Base-by-base conservation (phyloP, 2,888 invertebrate genomes). In the Caenorhabditis zanzibari region DNA sequence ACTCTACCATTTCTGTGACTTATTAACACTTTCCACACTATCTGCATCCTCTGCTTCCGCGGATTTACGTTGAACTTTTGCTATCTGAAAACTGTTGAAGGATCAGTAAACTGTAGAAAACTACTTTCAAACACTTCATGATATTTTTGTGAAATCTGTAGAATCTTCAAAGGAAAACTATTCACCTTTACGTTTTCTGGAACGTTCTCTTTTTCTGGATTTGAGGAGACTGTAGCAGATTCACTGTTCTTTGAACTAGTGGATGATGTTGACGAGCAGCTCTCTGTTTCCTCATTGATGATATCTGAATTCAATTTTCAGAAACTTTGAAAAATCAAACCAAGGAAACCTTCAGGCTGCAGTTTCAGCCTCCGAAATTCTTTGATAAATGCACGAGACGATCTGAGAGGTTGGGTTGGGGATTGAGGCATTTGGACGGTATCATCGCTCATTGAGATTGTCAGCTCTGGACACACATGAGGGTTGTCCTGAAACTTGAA, bases 11-110 rank as follows among this genome's bases (percentile, higher is more conserved):
- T 52, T 66, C 16, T 35, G 32, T 12, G 66, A 66, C 35, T 66
- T 66, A 4, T 49, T 1, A 12, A 12, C 32, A 14, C 56, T 71
- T 68, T 63, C 52, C 41, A 16, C 22, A 52, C 74, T 74, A 0
- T 49, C 32, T 7, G 74, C 76, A 63, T 82, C 82, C 47, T 82
- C 82, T 26, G 82, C 82, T 77, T 82, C 82, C 68, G 68, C 69
- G 6, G 82, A 82, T 52, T 82, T 82, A 54, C 52, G 54, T 7
- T 24, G 22, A 7, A 47, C 3, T 12, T 16, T 24, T 1, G 54
- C 16, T 0, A 24, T 35, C 73, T 73, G 73, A 35, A 73, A 32
- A 49, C 44, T 71, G 56, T 71, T 58, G 38, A 28, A 49, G 52
- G 35, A 35, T 54, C 35, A 54, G 38, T 56, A 7, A 58, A 56